Conservation (phyloP, 2,113 vertebrate species). For the Pangasianodon hypophthalmus region DNA sequence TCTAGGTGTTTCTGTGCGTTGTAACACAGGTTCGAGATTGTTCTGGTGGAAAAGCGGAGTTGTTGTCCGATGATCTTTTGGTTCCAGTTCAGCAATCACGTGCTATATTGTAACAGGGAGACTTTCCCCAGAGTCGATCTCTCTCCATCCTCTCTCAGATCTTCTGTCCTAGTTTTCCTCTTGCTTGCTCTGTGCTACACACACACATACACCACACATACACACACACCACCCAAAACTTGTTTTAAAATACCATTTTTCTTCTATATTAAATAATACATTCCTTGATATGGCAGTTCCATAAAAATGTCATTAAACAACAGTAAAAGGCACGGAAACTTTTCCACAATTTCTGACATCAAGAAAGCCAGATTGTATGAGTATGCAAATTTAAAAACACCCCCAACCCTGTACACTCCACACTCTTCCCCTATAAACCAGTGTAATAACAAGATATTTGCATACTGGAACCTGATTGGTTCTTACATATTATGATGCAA, state of each 20-base stretch:
- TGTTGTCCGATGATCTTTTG: background rate
- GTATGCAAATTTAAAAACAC: background rate
- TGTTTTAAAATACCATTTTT: background rate
- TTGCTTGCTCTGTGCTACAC: constrained; percentile 11
- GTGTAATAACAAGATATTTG: background rate
- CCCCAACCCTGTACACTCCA: background rate
- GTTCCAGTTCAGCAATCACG: constrained; percentile 24
- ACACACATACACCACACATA: background rate
- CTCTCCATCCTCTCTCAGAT: constrained; percentile 12
- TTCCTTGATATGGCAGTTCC: background rate
- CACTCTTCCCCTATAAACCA: background rate
- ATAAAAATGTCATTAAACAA: constrained; percentile 3
- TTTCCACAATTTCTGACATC: background rate
- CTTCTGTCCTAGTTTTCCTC: constrained; percentile 47
- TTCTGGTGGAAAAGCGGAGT: background rate
- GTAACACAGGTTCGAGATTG: background rate
- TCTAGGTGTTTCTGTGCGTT: background rate
- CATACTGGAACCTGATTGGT: background rate
- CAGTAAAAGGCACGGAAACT: background rate
- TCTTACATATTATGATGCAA: background rate
- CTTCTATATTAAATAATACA: constrained; percentile 5
- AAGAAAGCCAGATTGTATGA: background rate
- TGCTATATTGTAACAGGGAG: constrained; percentile 30
- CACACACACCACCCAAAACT: background rate
- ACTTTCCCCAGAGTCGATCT: constrained; percentile 25